phyloP scores from a whole-genome alignment of 2,797 vertebrate genomes.

The Rallus crepitans region DNA sequence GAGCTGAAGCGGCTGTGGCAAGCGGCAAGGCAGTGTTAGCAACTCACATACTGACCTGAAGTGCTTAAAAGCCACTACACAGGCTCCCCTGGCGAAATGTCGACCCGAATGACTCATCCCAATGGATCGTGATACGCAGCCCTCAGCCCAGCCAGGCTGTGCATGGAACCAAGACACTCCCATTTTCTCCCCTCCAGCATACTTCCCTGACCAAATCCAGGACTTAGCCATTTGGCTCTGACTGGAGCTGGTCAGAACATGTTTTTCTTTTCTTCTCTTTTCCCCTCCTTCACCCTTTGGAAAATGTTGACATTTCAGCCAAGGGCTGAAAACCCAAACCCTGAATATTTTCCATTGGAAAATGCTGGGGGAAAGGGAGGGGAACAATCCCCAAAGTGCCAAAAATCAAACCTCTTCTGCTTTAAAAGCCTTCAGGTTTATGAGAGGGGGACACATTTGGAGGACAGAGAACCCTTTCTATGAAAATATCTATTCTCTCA shows the following conservation, averaged over 20 bases:
- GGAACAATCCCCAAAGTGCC: conserved; percentile 35
- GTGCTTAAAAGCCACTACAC: conserved; percentile 2
- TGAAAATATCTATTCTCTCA: conserved; percentile 20
- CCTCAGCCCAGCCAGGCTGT: conserved; percentile 29
- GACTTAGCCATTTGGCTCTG: conserved; percentile 54
- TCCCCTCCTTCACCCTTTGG: conserved; percentile 29
- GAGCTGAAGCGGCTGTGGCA: not conserved
- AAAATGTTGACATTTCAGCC: conserved; percentile 62
- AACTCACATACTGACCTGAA: conserved; percentile 4
- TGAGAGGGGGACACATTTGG: not conserved
- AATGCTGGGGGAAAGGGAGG: conserved; percentile 20
- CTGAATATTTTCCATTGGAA: conserved; percentile 72
- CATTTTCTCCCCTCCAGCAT: conserved; percentile 47
- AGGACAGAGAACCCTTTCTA: not conserved
- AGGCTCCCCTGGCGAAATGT: not conserved
- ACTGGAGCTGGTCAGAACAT: conserved; percentile 63
- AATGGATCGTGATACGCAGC: not conserved
- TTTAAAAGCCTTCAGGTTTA: conserved; percentile 17
- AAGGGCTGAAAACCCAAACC: conserved; percentile 41
- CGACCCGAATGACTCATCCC: not conserved
- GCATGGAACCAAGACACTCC: conserved; percentile 43
- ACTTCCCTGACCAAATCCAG: conserved; percentile 59
- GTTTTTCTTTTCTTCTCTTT: conserved; percentile 55
- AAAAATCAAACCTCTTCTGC: conserved; percentile 8
- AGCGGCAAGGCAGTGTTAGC: not conserved